Percentiles rank a stretch among this genome's conserved stretches.
Conservation (phyloP, 2,797 vertebrate genomes). For the Ataeniobius toweri region DNA sequence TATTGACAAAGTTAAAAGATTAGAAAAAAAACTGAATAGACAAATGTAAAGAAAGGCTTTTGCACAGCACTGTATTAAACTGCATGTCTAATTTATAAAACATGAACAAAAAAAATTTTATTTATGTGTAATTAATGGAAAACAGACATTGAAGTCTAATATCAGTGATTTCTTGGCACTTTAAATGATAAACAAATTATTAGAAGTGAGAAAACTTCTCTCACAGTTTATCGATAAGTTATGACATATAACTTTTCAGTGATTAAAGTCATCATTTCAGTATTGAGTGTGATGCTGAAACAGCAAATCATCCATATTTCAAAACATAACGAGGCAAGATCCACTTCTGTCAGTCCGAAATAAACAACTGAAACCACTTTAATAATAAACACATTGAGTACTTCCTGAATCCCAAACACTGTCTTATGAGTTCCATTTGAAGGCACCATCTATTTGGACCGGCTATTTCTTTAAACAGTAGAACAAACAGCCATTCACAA, state of each 20-base stretch:
- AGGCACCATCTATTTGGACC: constrained; percentile 38
- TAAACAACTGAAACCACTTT: constrained; percentile 25
- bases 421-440: constrained; percentile 39
- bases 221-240: neutral
- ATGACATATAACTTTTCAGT: constrained; percentile 1
- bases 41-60: neutral
- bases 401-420: constrained; percentile 27
- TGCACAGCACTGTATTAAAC: neutral
- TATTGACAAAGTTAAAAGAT: neutral
- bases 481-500: constrained; percentile 45
- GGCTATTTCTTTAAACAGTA: constrained; percentile 35
- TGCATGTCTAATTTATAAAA: neutral
- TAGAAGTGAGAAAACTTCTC: constrained; percentile 8
- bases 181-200: constrained; percentile 5
- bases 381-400: constrained; percentile 16
- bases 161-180: neutral
- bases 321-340: constrained; percentile 13
- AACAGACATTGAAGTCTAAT: neutral
- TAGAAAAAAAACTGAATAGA: neutral
- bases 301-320: neutral
- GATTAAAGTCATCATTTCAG: constrained; percentile 4
- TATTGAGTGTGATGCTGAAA: constrained; percentile 8
- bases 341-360: neutral
- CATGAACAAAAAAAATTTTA: neutral
- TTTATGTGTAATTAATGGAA: neutral